phyloP scores from a whole-genome alignment of 92 coral and sea anemone genomes.

The Scolanthus callimorphus region DNA sequence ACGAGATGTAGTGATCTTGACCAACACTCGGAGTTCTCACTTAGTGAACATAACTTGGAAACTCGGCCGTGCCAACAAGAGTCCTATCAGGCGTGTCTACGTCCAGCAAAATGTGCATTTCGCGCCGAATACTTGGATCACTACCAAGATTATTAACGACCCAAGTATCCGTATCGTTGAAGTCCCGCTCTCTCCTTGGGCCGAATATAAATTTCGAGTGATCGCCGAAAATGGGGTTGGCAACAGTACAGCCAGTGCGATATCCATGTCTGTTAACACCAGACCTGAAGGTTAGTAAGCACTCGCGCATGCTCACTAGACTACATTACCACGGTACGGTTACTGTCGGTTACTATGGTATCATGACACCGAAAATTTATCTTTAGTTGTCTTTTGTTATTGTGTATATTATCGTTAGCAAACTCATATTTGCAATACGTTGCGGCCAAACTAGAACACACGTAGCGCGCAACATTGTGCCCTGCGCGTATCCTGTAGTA shows the following conservation, averaged over 20 bases:
- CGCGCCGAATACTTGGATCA: conserved; percentile 53
- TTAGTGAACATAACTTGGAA: conserved; percentile 78
- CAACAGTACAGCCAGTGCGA: conserved; percentile 57
- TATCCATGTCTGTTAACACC: conserved; percentile 57
- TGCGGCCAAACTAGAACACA: too few species aligned
- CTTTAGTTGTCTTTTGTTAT: too few species aligned
- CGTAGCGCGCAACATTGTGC: too few species aligned
- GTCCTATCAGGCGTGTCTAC: conserved; percentile 61
- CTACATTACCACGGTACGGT: too few species aligned
- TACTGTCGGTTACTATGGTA: too few species aligned
- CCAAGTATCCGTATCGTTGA: conserved; percentile 44
- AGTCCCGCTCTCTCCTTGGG: conserved; percentile 84
- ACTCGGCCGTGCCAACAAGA: conserved; percentile 53
- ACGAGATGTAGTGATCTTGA: conserved; percentile 29
- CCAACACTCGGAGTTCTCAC: conserved; percentile 26
- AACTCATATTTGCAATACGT: too few species aligned
- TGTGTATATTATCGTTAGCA: too few species aligned
- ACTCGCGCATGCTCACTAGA: too few species aligned
- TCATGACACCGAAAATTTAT: too few species aligned
- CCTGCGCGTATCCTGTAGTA: too few species aligned
- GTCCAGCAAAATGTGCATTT: conserved; percentile 57
- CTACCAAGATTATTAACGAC: conserved; percentile 22
- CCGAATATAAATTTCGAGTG: conserved; percentile 71
- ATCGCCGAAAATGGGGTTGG: conserved; percentile 78
- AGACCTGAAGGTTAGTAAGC: conserved; percentile 76